Conservation (phyloP, 2,113 vertebrate genomes). For the Hemibagrus wyckioides region DNA sequence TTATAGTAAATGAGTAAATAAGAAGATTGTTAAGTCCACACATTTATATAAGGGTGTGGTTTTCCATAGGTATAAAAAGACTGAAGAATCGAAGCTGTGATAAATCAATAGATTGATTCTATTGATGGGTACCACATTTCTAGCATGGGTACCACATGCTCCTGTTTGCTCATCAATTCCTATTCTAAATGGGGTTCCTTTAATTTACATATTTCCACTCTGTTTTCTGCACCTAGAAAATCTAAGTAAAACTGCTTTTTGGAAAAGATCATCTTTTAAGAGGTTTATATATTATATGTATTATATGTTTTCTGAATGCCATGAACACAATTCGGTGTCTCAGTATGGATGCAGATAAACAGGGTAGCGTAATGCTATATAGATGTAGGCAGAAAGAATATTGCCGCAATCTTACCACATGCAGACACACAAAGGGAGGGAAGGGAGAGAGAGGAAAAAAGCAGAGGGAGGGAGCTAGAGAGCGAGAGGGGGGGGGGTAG, state of each 20-base stretch:
- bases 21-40: not conserved
- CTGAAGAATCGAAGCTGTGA: slow-evolving; percentile 13
- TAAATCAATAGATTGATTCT: not conserved
- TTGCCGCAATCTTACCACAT: slow-evolving; percentile 36
- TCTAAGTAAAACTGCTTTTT: slow-evolving; percentile 50
- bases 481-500: slow-evolving; percentile 3
- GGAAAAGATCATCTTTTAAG: slow-evolving; percentile 34
- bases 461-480: not conserved
- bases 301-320: not conserved
- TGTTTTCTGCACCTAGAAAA: slow-evolving; percentile 49
- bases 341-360: slow-evolving; percentile 26
- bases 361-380: slow-evolving; percentile 50
- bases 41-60: not conserved
- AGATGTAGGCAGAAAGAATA: slow-evolving; percentile 48
- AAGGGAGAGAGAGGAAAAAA: not conserved
- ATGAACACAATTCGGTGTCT: slow-evolving; percentile 24
- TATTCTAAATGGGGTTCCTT: not conserved
- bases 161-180: too few species aligned
- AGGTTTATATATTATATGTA: not conserved
- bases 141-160: not conserved
- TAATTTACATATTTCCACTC: not conserved
- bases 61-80: not conserved
- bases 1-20: not conserved
- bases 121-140: too few species aligned
- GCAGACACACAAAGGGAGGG: slow-evolving; percentile 5